Percentiles rank a stretch among this genome's conserved stretches.
Evolutionary conservation across 2,888 invertebrate genomes (phyloP).

Genomic region (Sisyra nigra): DNA sequence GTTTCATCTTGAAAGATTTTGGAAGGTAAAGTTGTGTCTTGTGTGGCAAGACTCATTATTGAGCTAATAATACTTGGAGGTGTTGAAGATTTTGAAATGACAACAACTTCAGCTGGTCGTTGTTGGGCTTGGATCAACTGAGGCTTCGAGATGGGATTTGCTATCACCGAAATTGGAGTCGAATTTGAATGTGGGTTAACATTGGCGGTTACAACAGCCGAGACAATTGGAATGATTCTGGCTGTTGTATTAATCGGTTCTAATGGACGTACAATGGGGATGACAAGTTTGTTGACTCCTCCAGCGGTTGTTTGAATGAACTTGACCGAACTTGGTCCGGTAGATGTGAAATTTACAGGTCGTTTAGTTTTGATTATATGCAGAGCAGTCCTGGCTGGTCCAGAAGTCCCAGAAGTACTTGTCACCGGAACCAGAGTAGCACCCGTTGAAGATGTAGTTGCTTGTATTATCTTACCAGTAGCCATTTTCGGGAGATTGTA

Average conservation of each 20-base stretch:
- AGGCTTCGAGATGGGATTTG: not conserved
- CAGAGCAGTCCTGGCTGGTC: not conserved
- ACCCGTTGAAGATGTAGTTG: not conserved
- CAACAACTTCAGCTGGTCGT: not conserved
- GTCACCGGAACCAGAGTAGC: not conserved
- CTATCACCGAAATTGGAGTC: slow-evolving; percentile 14
- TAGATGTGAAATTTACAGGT: not conserved
- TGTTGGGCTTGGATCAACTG: not conserved
- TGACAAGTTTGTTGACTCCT: not conserved
- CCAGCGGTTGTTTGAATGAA: not conserved
- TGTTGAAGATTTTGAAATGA: slow-evolving; percentile 30
- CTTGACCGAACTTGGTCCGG: not conserved
- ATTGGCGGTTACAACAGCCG: slow-evolving; percentile 22
- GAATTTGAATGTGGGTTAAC: slow-evolving; percentile 30
- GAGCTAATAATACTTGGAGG: slow-evolving; percentile 37
- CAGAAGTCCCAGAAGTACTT: not conserved
- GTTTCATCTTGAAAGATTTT: slow-evolving; percentile 53
- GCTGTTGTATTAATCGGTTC: not conserved
- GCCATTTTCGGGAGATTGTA: not conserved
- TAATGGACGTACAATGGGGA: not conserved
- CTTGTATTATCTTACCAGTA: not conserved
- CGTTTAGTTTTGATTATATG: not conserved
- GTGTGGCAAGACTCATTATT: slow-evolving; percentile 33
- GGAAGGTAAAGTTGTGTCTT: slow-evolving; percentile 42
- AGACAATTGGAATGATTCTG: slow-evolving; percentile 26